Evolutionary conservation across 2,113 vertebrate species (phyloP).

Genomic region (Micronycteris hirsuta): DNA sequence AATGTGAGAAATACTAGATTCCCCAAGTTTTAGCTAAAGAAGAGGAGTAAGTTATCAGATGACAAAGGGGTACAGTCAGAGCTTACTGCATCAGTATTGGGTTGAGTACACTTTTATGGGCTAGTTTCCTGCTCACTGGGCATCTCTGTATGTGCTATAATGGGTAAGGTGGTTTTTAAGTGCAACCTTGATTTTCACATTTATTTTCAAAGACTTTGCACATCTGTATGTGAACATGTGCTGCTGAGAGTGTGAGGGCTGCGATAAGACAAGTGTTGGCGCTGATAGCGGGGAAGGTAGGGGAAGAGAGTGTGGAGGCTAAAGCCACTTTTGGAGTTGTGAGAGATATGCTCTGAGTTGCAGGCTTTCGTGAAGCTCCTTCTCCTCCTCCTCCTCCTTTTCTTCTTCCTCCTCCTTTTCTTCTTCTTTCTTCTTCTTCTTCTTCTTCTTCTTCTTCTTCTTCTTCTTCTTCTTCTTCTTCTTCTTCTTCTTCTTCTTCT

Average conservation of each 20-base stretch:
- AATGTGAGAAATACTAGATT: not conserved
- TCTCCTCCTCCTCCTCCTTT: no score
- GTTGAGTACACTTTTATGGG: not conserved
- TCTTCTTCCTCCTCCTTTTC: no score
- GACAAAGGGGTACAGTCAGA: not conserved
- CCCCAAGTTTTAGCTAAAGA: not conserved
- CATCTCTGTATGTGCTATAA: not conserved
- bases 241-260: not conserved
- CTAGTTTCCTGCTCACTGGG: not conserved
- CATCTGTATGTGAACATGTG: not conserved
- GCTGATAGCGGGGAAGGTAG: no score
- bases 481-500: no score
- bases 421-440: no score
- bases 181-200: not conserved
- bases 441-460: no score
- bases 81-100: not conserved
- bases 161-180: not conserved
- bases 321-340: not conserved
- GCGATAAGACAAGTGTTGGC: not conserved
- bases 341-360: no score
- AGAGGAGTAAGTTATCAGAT: not conserved
- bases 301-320: not conserved
- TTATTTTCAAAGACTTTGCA: not conserved
- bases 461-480: no score
- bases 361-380: no score